Evolutionary conservation across 2,888 invertebrate genomes (phyloP).

Genomic region (Caenorhabditis auriculariae): DNA sequence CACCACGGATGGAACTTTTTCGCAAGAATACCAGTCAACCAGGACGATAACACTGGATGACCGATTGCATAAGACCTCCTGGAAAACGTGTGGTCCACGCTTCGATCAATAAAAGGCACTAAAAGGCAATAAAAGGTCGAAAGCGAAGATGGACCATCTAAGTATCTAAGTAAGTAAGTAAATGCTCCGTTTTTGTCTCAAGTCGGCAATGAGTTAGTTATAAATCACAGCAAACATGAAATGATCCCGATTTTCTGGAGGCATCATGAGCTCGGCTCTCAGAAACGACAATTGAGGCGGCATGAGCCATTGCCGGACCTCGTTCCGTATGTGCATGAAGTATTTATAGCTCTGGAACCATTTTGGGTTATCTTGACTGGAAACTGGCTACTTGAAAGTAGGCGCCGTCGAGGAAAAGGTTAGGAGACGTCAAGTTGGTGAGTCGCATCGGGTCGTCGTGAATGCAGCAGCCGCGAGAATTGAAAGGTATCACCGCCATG

Average conservation of each 20-base stretch:
- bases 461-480: constrained; percentile 10
- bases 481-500: constrained; percentile 7
- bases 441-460: constrained; percentile 7
- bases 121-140: too few species aligned
- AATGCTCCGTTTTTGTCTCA: too few species aligned
- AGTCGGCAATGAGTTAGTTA: too few species aligned
- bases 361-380: too few species aligned
- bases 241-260: constrained; percentile 9
- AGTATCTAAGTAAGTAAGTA: too few species aligned
- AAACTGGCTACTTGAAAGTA: constrained; percentile 13
- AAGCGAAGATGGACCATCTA: too few species aligned
- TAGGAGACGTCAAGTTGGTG: constrained; percentile 1
- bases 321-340: constrained; percentile 1
- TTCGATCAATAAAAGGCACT: too few species aligned
- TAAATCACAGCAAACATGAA: constrained; percentile 14
- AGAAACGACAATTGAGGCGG: constrained; percentile 4
- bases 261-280: constrained; percentile 6
- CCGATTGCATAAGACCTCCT: too few species aligned
- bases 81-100: too few species aligned
- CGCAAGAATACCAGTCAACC: too few species aligned
- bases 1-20: too few species aligned
- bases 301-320: constrained; percentile 5
- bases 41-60: too few species aligned
- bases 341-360: constrained; percentile 22
- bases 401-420: constrained; percentile 6